A percentile compares a stretch with the other conserved stretches of the same genome.
Conservation (phyloP, 2,888 invertebrate species). For the Clunio marinus region DNA sequence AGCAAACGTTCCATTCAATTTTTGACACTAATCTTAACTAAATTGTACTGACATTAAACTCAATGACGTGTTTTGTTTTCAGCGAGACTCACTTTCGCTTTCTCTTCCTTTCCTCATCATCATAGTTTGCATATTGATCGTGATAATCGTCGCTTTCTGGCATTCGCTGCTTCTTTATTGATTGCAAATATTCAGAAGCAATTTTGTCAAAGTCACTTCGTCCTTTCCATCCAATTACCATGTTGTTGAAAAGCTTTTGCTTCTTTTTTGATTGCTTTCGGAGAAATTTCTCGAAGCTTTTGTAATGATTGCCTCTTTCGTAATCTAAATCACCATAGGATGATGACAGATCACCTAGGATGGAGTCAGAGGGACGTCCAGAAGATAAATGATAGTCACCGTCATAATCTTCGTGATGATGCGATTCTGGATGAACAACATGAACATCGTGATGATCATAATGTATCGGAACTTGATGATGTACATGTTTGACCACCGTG, state of each 20-base stretch:
- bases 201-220: constrained; percentile 19
- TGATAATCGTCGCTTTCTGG: constrained; percentile 7
- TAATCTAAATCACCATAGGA: background rate
- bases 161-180: background rate
- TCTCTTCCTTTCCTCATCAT: constrained; percentile 8
- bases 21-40: background rate
- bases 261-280: constrained; percentile 13
- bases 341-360: background rate
- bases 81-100: background rate
- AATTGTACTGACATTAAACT: no score
- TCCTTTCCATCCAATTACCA: constrained; percentile 23
- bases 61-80: no score
- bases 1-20: no score
- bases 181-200: constrained; percentile 16
- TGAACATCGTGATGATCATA: constrained; percentile 26
- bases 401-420: background rate
- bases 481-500: constrained; percentile 22
- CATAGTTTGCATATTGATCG: background rate
- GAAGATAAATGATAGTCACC: constrained; percentile 10
- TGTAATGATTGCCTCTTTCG: background rate
- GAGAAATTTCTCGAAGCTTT: background rate
- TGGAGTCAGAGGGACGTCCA: constrained; percentile 9
- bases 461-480: constrained; percentile 28
- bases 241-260: constrained; percentile 15
- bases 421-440: background rate